phyloP scores from a whole-genome alignment of 2,113 vertebrate genomes.

The Carassius gibelio region DNA sequence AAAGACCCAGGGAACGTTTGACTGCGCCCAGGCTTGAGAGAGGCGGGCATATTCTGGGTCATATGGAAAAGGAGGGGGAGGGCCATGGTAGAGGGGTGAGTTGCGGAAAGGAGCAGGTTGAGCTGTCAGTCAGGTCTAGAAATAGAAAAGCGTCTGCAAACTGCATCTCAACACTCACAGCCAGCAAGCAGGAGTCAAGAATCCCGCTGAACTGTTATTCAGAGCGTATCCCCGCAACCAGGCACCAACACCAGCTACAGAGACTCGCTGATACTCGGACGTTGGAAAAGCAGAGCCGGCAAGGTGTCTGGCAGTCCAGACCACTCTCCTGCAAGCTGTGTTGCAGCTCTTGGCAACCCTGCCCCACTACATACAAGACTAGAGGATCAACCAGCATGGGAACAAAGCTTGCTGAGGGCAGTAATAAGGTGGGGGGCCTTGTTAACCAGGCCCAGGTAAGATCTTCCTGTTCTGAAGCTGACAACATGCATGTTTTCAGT shows the following conservation, averaged over 20 bases:
- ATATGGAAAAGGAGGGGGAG: slow-evolving; percentile 41
- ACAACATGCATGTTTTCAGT: slow-evolving; percentile 71
- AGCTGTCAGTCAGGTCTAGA: slow-evolving; percentile 72
- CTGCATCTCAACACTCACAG: slow-evolving; percentile 68
- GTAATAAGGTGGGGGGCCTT: slow-evolving; percentile 67
- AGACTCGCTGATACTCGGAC: slow-evolving; percentile 41
- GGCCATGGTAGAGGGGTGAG: slow-evolving; percentile 48
- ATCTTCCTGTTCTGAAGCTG: slow-evolving; percentile 66
- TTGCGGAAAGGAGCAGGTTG: slow-evolving; percentile 66
- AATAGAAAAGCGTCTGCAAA: slow-evolving; percentile 69
- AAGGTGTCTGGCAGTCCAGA: slow-evolving; percentile 42
- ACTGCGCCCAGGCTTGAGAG: slow-evolving; percentile 32
- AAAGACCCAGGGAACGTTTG: slow-evolving; percentile 33
- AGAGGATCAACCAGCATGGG: slow-evolving; percentile 55
- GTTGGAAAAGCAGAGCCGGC: slow-evolving; percentile 48
- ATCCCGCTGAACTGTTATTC: slow-evolving; percentile 61
- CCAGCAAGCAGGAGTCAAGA: slow-evolving; percentile 60
- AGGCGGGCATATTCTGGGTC: slow-evolving; percentile 19
- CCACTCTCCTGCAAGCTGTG: slow-evolving; percentile 9
- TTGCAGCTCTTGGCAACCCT: slow-evolving; percentile 38
- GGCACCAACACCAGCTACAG: slow-evolving; percentile 56
- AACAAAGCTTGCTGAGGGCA: slow-evolving; percentile 70
- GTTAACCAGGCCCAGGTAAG: slow-evolving; percentile 67
- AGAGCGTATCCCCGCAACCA: slow-evolving; percentile 55
- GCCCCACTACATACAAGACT: slow-evolving; percentile 42